Evolutionary conservation across 2,888 invertebrate genomes (phyloP), one percentile per base, ranked within the genome.

Genomic region (Charanyca ferruginea): DNA sequence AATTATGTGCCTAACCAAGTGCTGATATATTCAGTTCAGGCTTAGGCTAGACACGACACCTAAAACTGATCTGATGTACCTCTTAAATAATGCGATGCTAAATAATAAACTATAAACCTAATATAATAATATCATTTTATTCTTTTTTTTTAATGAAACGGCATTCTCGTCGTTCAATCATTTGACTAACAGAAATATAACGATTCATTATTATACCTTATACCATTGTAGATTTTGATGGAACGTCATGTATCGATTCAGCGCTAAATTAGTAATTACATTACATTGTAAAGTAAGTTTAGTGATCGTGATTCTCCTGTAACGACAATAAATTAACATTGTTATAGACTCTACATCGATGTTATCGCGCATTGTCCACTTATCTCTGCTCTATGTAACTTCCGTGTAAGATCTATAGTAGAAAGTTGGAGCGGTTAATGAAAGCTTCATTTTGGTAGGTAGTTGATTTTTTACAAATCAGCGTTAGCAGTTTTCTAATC

Each of bases 331-430:
- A 66, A 79, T 81, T 66, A 72, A 58, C 69, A 69, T 77, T 69
- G 65, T 73, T 75, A 77, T 73, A 52, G 77, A 73, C 51, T 61
- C 55, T 59, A 67, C 74, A 54, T 68, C 68, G 69, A 81, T 81
- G 75, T 73, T 81, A 81, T 81, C 77, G 69, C 71, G 69, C 58
- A 69, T 76, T 73, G 71, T 78, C 73, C 79, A 80, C 80, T 80
- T 73, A 77, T 77, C 74, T 77, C 66, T 74, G 67, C 58, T 74
- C 68, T 67, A 65, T 68, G 75, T 77, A 67, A 81, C 79, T 81
- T 79, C 71, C 80, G 78, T 70, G 68, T 76, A 68, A 73, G 67
- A 68, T 81, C 69, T 72, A 72, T 75, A 49, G 65, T 81, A 81
- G 81, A 81, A 81, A 81, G 81, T 73, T 58, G 45, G 57, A 74